These are phyloP conservation scores for Aldabrachelys gigantea DNA, from an alignment of 2,113 vertebrate genomes.

Conservation along the genomic window DNA sequence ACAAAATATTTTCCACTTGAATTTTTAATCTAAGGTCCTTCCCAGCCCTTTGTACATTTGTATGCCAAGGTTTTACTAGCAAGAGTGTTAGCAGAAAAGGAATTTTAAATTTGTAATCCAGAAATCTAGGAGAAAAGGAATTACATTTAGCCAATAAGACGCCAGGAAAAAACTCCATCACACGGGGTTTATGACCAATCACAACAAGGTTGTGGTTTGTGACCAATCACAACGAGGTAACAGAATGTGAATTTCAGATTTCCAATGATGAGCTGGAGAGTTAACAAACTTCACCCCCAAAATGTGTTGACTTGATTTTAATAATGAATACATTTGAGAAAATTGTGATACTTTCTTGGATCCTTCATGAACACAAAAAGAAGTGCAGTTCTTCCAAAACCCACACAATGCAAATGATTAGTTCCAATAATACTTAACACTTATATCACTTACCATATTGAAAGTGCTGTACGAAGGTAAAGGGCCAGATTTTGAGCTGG, in stretches of 20 bases:
- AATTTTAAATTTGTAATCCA: rapidly evolving
- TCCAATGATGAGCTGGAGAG: not conserved
- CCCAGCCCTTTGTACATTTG: too few species aligned
- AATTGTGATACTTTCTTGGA: too few species aligned
- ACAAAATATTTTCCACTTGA: not conserved
- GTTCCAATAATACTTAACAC: too few species aligned
- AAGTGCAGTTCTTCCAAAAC: too few species aligned
- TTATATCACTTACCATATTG: too few species aligned
- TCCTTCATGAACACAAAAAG: too few species aligned
- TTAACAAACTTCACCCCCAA: not conserved
- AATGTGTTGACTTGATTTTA: not conserved
- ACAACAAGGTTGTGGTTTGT: too few species aligned
- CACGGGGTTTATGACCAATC: too few species aligned
- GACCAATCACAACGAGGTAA: too few species aligned
- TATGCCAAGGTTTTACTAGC: not conserved
- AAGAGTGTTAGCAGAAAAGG: not conserved
- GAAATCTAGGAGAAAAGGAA: not conserved
- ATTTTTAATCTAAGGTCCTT: not conserved
- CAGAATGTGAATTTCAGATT: rapidly evolving
- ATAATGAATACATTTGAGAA: rapidly evolving
- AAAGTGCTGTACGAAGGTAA: too few species aligned
- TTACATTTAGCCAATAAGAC: rapidly evolving
- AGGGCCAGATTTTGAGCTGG: not conserved
- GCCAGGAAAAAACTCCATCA: too few species aligned
- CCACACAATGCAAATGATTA: too few species aligned